Base-by-base conservation (phyloP, 2,888 invertebrate genomes). In the Nomada goodeniana region DNA sequence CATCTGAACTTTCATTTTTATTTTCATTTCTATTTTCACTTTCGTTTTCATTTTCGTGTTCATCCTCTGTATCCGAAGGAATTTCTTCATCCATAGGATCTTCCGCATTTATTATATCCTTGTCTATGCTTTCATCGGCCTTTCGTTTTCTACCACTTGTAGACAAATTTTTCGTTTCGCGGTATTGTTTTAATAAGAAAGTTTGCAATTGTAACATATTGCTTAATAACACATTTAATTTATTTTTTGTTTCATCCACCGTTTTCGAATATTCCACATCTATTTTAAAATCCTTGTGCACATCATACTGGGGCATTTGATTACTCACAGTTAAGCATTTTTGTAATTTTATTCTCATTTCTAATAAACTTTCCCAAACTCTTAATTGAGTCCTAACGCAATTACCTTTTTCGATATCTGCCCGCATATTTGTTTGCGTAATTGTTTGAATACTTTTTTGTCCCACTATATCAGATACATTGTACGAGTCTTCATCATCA, bases 261-360 rank as follows among this genome's bases (percentile, higher is more conserved):
- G 95, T 94, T 13, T 95, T 94, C 42, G 92, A 87, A 90, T 96
- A 96, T 47, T 95, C 95, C 55, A 94, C 91, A 63, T 94, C 94
- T 0, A 94, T 92, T 81, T 92, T 94, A 52, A 96, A 94, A 65
- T 94, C 89, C 13, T 94, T 90, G 88, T 95, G 96, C 9, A 91
- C 92, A 10, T 96, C 95, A 26, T 94, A 92, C 88, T 97, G 95
- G 0, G 98, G 98, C 94, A 98, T 95, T 91, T 96, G 96, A 93
- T 98, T 98, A 0, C 96, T 96, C 18, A 96, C 95, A 60, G 95
- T 94, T 70, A 98, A 92, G 89, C 97, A 96, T 92, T 98, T 97
- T 93, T 99, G 98, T 36, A 98, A 93, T 91, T 97, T 97, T 88
- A 99, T 98, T 85, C 99, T 95, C 92, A 96, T 95, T 94, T 99